Base-by-base conservation (phyloP, 1,140 invertebrate species). In the Periplaneta americana region DNA sequence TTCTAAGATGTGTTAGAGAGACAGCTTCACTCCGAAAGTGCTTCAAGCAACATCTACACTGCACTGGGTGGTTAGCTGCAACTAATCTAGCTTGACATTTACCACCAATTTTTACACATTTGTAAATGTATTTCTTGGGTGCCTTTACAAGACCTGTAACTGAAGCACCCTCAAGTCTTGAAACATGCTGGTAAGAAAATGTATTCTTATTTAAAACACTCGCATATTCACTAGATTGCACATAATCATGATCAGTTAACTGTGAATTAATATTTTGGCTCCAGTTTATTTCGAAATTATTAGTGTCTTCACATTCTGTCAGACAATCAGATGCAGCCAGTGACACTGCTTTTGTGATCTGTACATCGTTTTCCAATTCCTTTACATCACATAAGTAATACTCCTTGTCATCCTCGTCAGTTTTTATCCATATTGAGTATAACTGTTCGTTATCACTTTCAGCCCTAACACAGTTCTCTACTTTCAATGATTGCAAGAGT, bases 361-460 rank as follows among this genome's bases (percentile, higher is more conserved):
- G 48, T 28, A 66, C 48, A 66, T 66, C 48, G 28, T 66, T 66
- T 66, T 66, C 48, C 22, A 66, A 22, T 33, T 77, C 75, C 33
- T 34, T 77, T 22, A 36, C 75, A 77, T 77, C 35, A 77, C 75
- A 77, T 28, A 77, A 77, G 33, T 77, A 77, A 31, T 77, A 77
- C 33, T 77, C 75, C n/a, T 77, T 13, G 13, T 36, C 75, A 77
- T 77, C 75, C 22, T 77, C 35, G 22, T 77, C 48, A 66, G 48
- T 77, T 13, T 77, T 34, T 34, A 77, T 77, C 75, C 75, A 77
- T 31, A 77, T 77, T 3, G 75, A 77, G n/a, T 36, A 77, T 0
- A 66, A 66, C 48, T 77, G 75, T 34, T 77, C 75, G 33, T 10
- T 34, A 28, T 18, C 75, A 28, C 31, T 77, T 11, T 34, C 75